These are phyloP conservation scores for Campoletis sonorensis DNA, from an alignment of 1,140 invertebrate genomes.

Conservation along the genomic window DNA sequence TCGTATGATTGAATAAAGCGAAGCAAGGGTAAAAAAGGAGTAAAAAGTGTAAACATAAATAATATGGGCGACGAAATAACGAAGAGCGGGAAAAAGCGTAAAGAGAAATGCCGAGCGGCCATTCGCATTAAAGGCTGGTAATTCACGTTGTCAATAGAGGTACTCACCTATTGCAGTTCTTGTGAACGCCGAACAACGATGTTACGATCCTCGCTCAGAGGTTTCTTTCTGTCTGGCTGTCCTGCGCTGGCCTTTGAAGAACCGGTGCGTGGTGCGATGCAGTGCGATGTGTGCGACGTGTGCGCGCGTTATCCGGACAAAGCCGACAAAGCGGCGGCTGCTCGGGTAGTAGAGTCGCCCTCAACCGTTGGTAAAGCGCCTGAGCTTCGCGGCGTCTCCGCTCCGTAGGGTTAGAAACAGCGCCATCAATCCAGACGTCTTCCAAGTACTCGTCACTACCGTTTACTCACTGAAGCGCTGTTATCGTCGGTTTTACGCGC, in stretches of 20 bases:
- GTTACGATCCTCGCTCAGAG: background rate
- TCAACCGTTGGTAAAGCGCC: constrained; percentile 1
- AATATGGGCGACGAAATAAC: background rate
- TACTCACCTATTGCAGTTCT: constrained; percentile 3
- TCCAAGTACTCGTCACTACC: no score
- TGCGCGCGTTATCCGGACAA: constrained; percentile 6
- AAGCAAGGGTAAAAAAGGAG: constrained; percentile 13
- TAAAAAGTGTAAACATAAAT: constrained; percentile 1
- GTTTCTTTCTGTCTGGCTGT: background rate
- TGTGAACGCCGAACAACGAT: background rate
- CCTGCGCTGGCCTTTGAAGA: background rate
- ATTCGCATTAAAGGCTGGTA: background rate
- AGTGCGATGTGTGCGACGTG: background rate
- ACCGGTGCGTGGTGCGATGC: constrained; percentile 9
- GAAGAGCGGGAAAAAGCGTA: background rate
- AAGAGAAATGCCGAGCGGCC: background rate
- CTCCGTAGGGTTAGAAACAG: background rate
- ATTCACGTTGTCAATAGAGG: background rate
- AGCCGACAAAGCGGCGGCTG: constrained; percentile 5
- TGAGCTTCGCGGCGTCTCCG: background rate
- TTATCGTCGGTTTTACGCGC: no score
- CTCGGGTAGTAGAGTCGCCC: background rate
- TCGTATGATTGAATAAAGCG: background rate
- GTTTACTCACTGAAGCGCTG: no score
- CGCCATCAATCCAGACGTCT: background rate